Evolutionary conservation across 1,140 invertebrate species (phyloP), one percentile per base, ranked within the genome.

Genomic region (Papilio helenus): DNA sequence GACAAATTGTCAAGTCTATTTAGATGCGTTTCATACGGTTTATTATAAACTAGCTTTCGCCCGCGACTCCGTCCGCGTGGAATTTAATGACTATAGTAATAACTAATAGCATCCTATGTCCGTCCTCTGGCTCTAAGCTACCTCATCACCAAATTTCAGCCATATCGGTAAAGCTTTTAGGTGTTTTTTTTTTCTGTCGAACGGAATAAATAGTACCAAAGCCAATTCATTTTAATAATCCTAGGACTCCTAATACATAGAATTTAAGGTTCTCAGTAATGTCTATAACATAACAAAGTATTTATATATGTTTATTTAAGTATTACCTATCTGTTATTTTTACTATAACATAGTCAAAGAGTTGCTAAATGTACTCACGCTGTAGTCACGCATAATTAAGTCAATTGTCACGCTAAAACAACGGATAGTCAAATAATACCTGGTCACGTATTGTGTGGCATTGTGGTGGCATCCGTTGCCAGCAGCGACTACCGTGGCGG

Each of bases 291-390:
- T 68, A 18, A 68, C 12, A 68, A 68, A 34, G 10, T 68, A 65
- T 65, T 7, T 29, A 65, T 29, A 10, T 65, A 68, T 68, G 26
- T 68, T 68, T 68, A 68, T 68, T 68, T 29, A 68, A 68, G 23
- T 29, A 68, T 34, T 0, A 18, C 1, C 5, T 49, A 76, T 76
- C n/a, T n/a, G n/a, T n/a, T 8, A 0, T 71, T 80, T 80, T 73
- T 39, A 77, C 39, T 71, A 26, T 58, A 39, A 79, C 34, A 68
- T 74, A 74, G 72, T 51, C 44, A 79, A 74, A 72, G 20, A 29
- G 46, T 61, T 58, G 26, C 14, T 68, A 16, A 29, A 68, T 58
- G 55, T 58, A 20, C 26, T 68, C 61, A 68, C 29, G 34, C 61
- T 68, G 61, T 2, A 65, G 58, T 65, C 23, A 68, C 61, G 61